Conservation (phyloP, 2,888 invertebrate genomes). For the Lobophora halterata region DNA sequence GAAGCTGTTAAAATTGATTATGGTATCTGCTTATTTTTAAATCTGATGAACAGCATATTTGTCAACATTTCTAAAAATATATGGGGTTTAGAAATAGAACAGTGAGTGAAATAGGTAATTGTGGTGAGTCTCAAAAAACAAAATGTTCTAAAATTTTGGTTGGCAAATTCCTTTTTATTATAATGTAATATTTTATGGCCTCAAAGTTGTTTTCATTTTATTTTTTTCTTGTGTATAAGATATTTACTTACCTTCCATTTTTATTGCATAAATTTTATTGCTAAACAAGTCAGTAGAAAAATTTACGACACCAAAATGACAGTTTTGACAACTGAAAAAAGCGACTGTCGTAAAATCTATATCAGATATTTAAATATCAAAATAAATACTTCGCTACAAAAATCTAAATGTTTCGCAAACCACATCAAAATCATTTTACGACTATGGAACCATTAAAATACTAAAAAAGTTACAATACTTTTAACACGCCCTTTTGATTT, state of each 20-base stretch:
- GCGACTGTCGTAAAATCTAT: slow-evolving; percentile 28
- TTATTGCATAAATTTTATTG: no score
- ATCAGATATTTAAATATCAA: slow-evolving; percentile 28
- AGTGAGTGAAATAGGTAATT: no score
- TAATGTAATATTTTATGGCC: no score
- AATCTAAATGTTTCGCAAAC: slow-evolving; percentile 37
- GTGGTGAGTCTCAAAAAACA: slow-evolving; percentile 8
- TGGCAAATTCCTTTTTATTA: no score
- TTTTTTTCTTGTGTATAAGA: no score
- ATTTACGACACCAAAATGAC: slow-evolving; percentile 22
- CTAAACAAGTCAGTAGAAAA: slow-evolving; percentile 13
- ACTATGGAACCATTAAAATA: slow-evolving; percentile 39
- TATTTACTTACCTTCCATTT: no score
- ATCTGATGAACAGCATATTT: background rate
- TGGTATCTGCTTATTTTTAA: slow-evolving; percentile 20
- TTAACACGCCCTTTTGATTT: slow-evolving; percentile 48
- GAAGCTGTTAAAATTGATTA: slow-evolving; percentile 30
- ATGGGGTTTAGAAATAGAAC: no score
- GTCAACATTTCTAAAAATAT: no score
- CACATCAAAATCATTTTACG: slow-evolving; percentile 44
- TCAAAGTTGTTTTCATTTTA: no score
- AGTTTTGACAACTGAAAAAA: slow-evolving; percentile 32
- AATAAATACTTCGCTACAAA: slow-evolving; percentile 33
- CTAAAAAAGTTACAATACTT: slow-evolving; percentile 42
- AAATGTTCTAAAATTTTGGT: slow-evolving; percentile 11